Conservation (phyloP, 2,113 vertebrate species). For the Leuciscus idus region DNA sequence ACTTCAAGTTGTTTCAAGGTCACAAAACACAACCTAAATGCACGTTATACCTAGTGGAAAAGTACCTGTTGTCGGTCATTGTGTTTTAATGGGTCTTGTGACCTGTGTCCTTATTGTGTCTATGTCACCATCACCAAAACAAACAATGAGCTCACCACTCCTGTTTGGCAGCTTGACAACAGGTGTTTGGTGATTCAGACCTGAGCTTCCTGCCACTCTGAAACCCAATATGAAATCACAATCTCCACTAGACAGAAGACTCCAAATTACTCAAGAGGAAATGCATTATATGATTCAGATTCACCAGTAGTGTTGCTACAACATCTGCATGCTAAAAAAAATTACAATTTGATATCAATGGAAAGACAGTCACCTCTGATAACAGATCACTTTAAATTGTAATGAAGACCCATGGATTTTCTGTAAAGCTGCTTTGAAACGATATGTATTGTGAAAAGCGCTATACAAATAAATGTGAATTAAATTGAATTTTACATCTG, state of each 20-base stretch:
- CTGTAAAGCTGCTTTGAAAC: too few relatives aligned
- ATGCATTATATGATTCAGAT: not conserved
- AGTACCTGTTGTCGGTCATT: constrained; percentile 46
- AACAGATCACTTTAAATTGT: too few relatives aligned
- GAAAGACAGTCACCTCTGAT: not conserved
- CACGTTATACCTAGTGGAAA: constrained; percentile 36
- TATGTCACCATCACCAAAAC: constrained; percentile 53
- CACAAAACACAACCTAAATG: constrained; percentile 24
- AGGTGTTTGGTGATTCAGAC: constrained; percentile 49
- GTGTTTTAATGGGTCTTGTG: constrained; percentile 39
- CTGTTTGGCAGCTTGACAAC: constrained; percentile 48
- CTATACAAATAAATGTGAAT: too few relatives aligned
- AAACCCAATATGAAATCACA: constrained; percentile 7
- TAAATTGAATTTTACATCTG: not conserved
- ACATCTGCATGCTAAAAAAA: not conserved
- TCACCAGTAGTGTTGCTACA: not conserved
- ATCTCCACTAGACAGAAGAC: not conserved
- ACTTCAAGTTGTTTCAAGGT: constrained; percentile 18
- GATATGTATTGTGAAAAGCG: too few relatives aligned
- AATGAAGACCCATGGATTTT: too few relatives aligned
- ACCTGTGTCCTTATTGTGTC: constrained; percentile 34
- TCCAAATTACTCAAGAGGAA: not conserved
- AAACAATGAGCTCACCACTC: constrained; percentile 54
- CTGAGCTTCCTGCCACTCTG: constrained; percentile 23
- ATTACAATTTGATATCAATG: not conserved